These are phyloP conservation scores for Griposia aprilina DNA, from an alignment of 2,888 invertebrate species.

Conservation along the genomic window DNA sequence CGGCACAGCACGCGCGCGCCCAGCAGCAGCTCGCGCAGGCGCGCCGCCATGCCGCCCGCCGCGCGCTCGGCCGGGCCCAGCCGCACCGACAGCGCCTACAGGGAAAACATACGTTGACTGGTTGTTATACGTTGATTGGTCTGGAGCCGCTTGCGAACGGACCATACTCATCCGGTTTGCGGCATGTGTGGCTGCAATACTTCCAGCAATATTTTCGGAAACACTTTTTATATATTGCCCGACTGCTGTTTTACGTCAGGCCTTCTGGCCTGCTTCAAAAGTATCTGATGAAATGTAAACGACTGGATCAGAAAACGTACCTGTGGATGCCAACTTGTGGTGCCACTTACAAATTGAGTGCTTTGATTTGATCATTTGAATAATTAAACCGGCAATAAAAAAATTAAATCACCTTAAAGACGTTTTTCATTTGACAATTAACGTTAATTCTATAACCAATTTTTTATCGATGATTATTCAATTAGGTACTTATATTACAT, in stretches of 20 bases:
- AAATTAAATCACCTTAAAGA: background rate
- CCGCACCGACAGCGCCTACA: conserved; percentile 90
- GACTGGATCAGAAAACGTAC: too few species aligned
- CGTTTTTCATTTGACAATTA: background rate
- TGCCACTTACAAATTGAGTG: background rate
- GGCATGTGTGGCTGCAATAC: background rate
- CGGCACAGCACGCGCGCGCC: conserved; percentile 86
- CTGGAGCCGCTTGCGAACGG: background rate
- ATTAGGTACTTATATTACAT: too few species aligned
- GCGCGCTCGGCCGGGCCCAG: conserved; percentile 91
- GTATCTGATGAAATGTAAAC: background rate
- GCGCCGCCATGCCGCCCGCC: conserved; percentile 87
- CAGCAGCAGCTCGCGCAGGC: conserved; percentile 91
- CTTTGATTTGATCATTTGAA: background rate
- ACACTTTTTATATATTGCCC: background rate
- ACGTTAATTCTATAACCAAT: background rate
- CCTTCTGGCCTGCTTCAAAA: background rate
- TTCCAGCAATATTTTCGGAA: background rate
- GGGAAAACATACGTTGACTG: background rate
- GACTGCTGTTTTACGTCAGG: background rate
- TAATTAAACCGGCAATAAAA: background rate
- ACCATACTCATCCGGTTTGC: background rate
- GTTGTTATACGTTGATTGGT: too few species aligned
- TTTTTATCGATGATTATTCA: background rate
- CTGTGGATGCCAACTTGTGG: background rate